Conservation (phyloP, 2,888 invertebrate species). For the Acleris sparsana region DNA sequence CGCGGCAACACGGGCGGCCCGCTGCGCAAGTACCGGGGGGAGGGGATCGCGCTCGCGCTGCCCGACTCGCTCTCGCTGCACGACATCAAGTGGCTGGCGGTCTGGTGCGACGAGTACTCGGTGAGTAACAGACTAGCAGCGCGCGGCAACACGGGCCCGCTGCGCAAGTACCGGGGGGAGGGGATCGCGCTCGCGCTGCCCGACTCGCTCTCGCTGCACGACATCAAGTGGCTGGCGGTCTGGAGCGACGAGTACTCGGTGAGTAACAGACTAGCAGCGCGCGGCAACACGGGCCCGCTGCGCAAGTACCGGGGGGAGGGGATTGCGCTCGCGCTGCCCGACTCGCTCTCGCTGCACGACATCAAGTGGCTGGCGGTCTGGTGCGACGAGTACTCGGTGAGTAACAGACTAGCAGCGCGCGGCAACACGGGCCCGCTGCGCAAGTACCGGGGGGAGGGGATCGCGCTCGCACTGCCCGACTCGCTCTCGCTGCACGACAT, state of each 20-base stretch:
- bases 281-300: conserved; percentile 90
- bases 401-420: conserved; percentile 68
- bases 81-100: conserved; percentile 93
- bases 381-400: conserved; percentile 95
- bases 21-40: conserved; percentile 91
- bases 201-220: conserved; percentile 92
- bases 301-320: conserved; percentile 91
- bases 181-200: conserved; percentile 93
- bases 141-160: conserved; percentile 89
- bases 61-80: conserved; percentile 93
- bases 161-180: conserved; percentile 91
- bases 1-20: conserved; percentile 90
- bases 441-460: conserved; percentile 90
- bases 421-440: conserved; percentile 91
- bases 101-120: conserved; percentile 95
- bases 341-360: conserved; percentile 91
- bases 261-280: conserved; percentile 69
- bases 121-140: conserved; percentile 80
- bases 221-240: conserved; percentile 94
- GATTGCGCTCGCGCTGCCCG: conserved; percentile 93
- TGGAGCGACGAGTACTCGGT: conserved; percentile 96
- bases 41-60: conserved; percentile 91
- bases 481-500: conserved; percentile 92
- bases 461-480: conserved; percentile 94
- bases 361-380: conserved; percentile 95